A percentile compares a stretch with the other conserved stretches of the same genome.
Conservation (phyloP, 2,113 vertebrate genomes). For the Poeciliopsis turrubarensis region DNA sequence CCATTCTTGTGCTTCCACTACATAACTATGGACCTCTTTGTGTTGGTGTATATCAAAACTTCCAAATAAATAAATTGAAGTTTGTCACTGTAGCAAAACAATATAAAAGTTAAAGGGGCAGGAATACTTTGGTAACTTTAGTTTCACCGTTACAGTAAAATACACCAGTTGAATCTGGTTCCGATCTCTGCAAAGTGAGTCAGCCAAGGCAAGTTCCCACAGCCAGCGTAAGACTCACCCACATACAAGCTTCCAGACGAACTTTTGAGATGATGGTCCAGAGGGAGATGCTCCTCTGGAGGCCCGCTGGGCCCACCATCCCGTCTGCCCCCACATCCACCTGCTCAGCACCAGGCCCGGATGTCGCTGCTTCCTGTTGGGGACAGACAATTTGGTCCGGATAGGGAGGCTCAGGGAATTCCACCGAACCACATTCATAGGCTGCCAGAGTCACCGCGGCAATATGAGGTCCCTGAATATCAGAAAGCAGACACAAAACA, state of each 20-base stretch:
- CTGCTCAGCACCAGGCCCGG: constrained; percentile 27
- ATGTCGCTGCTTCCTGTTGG: constrained; percentile 65
- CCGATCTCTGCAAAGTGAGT: background rate
- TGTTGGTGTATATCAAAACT: too few relatives aligned
- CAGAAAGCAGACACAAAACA: background rate
- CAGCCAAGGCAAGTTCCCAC: background rate
- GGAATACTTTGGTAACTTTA: background rate
- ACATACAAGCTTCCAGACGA: constrained; percentile 90
- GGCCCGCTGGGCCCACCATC: constrained; percentile 13
- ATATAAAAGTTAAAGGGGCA: background rate
- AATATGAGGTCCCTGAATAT: constrained; percentile 87
- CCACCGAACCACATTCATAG: constrained; percentile 88
- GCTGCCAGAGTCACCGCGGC: constrained; percentile 90
- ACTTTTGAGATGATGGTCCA: constrained; percentile 92
- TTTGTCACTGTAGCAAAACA: background rate
- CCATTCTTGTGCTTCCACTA: too few relatives aligned
- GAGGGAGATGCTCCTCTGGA: constrained; percentile 80
- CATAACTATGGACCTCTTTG: too few relatives aligned
- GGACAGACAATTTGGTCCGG: constrained; percentile 89
- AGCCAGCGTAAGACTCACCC: constrained; percentile 81
- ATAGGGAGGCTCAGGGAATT: constrained; percentile 90
- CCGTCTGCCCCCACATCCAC: constrained; percentile 28
- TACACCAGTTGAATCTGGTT: background rate
- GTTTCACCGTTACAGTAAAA: background rate
- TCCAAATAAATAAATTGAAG: too few relatives aligned